A percentile compares a stretch with the other conserved stretches of the same genome.
phyloP scores from a whole-genome alignment of 1,140 invertebrate genomes.

The Drosophila kikkawai region DNA sequence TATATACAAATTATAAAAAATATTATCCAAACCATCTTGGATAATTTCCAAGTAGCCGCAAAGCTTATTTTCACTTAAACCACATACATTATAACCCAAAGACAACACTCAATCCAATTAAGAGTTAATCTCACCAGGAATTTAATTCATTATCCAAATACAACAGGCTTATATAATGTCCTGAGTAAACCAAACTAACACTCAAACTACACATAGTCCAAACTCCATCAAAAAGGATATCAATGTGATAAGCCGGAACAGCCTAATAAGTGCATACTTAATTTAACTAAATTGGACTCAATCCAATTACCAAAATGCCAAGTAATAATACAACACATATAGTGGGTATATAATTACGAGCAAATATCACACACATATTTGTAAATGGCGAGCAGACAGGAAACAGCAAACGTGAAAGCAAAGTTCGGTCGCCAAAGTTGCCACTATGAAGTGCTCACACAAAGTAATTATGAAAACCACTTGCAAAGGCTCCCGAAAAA shows the following conservation, averaged over 20 bases:
- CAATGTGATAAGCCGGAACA: constrained; percentile 14
- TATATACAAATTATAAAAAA: neutral
- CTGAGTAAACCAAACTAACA: neutral
- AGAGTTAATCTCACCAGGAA: neutral
- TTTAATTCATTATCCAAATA: constrained; percentile 1
- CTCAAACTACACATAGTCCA: neutral
- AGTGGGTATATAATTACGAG: constrained; percentile 23
- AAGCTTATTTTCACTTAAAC: neutral
- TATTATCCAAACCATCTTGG: neutral
- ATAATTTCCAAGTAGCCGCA: neutral
- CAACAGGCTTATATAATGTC: neutral
- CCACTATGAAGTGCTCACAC: constrained; percentile 62
- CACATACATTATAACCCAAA: neutral
- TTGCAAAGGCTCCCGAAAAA: constrained; percentile 52
- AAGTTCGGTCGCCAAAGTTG: constrained; percentile 27
- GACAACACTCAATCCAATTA: neutral
- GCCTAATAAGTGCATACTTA: constrained; percentile 5
- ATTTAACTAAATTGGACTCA: constrained; percentile 30
- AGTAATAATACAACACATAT: constrained; percentile 10
- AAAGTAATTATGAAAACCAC: constrained; percentile 80
- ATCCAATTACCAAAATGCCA: constrained; percentile 27
- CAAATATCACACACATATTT: constrained; percentile 40
- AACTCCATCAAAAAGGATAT: neutral
- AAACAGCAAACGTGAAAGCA: constrained; percentile 9
- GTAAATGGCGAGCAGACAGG: constrained; percentile 12